These are phyloP conservation scores for Dendrolimus kikuchii DNA, from an alignment of 1,140 invertebrate species.

Conservation along the genomic window DNA sequence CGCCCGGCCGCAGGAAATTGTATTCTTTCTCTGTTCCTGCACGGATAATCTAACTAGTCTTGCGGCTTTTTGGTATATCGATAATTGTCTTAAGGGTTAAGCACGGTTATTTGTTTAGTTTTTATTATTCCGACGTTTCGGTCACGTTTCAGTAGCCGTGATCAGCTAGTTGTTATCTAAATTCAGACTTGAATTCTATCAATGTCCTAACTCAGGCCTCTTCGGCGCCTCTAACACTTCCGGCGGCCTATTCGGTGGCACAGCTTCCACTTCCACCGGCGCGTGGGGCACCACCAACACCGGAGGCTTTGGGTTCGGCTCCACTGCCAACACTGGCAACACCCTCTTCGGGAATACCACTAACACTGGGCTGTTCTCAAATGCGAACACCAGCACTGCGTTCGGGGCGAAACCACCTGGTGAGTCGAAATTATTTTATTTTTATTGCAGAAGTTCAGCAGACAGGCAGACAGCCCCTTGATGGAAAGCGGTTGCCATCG, in stretches of 20 bases:
- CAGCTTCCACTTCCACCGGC: constrained; percentile 32
- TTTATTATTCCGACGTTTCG: no score
- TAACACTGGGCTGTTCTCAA: constrained; percentile 39
- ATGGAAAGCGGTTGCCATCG: no score
- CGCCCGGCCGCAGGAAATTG: no score
- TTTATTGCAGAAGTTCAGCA: no score
- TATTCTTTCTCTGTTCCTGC: no score
- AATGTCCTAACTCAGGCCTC: constrained; percentile 23
- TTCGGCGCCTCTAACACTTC: constrained; percentile 45
- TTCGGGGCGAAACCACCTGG: constrained; percentile 75
- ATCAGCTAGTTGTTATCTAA: no score
- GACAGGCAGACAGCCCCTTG: no score
- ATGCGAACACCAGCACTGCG: constrained; percentile 59
- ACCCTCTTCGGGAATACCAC: constrained; percentile 51
- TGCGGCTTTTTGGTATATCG: no score
- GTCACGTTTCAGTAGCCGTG: no score
- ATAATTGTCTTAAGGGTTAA: no score
- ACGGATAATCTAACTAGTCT: no score
- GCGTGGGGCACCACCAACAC: constrained; percentile 32
- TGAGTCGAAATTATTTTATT: constrained; percentile 13
- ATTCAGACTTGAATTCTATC: background rate
- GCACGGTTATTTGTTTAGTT: no score
- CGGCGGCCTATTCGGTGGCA: constrained; percentile 61
- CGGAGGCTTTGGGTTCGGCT: constrained; percentile 42
- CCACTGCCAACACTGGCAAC: constrained; percentile 34